Evolutionary conservation across 2,113 vertebrate species (phyloP).

Genomic region (Elanoides forficatus): DNA sequence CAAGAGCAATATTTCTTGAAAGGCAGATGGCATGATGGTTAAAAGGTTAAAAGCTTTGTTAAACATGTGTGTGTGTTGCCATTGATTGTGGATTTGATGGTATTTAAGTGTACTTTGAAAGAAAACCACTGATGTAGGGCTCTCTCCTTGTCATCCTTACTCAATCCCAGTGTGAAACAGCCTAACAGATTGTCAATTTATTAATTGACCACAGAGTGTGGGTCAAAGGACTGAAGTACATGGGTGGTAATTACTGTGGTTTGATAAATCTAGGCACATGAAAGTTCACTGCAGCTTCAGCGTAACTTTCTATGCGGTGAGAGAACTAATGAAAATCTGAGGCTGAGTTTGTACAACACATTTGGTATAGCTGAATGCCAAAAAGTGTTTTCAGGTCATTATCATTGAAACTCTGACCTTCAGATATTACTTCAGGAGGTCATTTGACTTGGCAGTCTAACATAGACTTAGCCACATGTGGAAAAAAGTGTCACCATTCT

Average conservation of each 20-base stretch:
- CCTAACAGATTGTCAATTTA: slow-evolving; percentile 49
- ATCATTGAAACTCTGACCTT: not conserved
- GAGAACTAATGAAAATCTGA: not conserved
- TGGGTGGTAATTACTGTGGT: not conserved
- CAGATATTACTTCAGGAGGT: not conserved
- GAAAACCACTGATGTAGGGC: slow-evolving; percentile 44
- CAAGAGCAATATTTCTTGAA: slow-evolving; percentile 39
- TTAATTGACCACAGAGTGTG: slow-evolving; percentile 26
- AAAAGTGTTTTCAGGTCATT: not conserved
- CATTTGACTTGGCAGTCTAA: not conserved
- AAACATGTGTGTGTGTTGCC: slow-evolving; percentile 1
- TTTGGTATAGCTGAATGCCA: not conserved
- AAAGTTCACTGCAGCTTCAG: not conserved
- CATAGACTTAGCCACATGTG: not conserved
- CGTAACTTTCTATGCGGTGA: not conserved
- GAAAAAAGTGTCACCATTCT: not conserved
- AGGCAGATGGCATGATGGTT: slow-evolving; percentile 3
- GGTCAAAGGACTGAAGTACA: not conserved
- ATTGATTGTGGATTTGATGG: slow-evolving; percentile 66
- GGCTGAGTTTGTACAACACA: not conserved
- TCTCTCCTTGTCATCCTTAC: slow-evolving; percentile 24
- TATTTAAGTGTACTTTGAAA: slow-evolving; percentile 52
- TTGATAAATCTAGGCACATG: not conserved
- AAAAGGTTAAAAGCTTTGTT: slow-evolving; percentile 67
- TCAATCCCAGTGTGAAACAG: slow-evolving; percentile 26